Conservation (phyloP, 2,888 invertebrate genomes). For the Cerceris ruficornis region DNA sequence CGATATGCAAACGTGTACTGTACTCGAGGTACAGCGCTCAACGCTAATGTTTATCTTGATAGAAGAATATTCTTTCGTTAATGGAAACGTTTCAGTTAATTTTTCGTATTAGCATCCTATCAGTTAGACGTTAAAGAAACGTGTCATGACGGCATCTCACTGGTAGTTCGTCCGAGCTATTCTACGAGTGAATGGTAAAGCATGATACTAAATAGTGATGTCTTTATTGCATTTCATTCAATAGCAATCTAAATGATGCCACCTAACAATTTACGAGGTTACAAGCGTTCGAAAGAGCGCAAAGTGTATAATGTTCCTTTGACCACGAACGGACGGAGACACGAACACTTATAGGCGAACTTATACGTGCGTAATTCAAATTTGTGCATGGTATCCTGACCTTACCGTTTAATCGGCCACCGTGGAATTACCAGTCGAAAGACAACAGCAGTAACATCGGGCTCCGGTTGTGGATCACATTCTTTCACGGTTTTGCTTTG, state of each 20-base stretch:
- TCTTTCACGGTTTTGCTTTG: slow-evolving; percentile 18
- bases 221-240: too few species aligned
- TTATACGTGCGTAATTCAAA: slow-evolving; percentile 3
- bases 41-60: slow-evolving; percentile 11
- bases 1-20: slow-evolving; percentile 1
- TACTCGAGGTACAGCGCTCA: background rate
- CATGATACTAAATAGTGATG: too few species aligned
- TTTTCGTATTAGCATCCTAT: background rate
- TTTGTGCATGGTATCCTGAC: slow-evolving; percentile 1
- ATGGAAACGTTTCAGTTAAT: background rate
- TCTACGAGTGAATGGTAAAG: too few species aligned
- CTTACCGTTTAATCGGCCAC: slow-evolving; percentile 68
- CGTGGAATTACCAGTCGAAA: slow-evolving; percentile 71
- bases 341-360: slow-evolving; percentile 4
- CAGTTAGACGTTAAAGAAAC: background rate
- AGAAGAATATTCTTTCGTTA: background rate
- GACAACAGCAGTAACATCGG: slow-evolving; percentile 40
- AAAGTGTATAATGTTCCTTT: too few species aligned
- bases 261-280: too few species aligned
- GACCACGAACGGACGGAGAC: slow-evolving; percentile 22
- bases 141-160: too few species aligned
- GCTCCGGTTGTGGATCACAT: slow-evolving; percentile 32
- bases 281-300: too few species aligned
- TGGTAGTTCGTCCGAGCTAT: too few species aligned
- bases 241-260: too few species aligned